phyloP scores from a whole-genome alignment of 2,797 vertebrate genomes.

The Borostomias antarcticus region DNA sequence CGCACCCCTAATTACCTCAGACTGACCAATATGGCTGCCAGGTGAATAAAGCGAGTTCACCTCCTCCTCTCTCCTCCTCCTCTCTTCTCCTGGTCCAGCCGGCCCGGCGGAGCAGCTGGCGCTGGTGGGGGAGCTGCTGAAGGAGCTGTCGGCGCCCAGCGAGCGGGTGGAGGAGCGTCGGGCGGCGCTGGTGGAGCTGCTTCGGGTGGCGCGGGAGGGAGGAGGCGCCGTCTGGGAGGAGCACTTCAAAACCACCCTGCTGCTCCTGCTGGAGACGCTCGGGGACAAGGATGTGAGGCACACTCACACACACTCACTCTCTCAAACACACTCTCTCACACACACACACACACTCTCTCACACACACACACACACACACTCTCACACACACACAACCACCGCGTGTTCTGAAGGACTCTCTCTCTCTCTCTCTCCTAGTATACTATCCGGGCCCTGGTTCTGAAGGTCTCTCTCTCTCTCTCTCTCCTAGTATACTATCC shows the following conservation, averaged over 20 bases:
- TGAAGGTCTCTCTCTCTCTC: no score
- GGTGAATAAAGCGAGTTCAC: no score
- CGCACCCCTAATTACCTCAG: no score
- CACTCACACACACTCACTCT: background rate
- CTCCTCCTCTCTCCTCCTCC: background rate
- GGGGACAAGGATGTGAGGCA: slow-evolving; percentile 89
- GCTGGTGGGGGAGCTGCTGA: slow-evolving; percentile 91
- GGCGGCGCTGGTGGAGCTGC: slow-evolving; percentile 87
- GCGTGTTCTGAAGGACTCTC: no score
- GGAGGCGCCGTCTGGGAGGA: slow-evolving; percentile 92
- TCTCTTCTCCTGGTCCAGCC: slow-evolving; percentile 18
- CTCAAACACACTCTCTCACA: background rate
- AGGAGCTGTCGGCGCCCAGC: slow-evolving; percentile 89
- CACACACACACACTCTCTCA: background rate
- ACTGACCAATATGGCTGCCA: no score
- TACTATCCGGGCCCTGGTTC: no score
- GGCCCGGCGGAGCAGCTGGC: slow-evolving; percentile 77
- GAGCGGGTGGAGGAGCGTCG: slow-evolving; percentile 90
- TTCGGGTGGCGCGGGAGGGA: slow-evolving; percentile 93
- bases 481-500: no score
- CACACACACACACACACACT: background rate
- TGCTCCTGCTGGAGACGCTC: slow-evolving; percentile 92
- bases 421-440: no score
- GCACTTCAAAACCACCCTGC: slow-evolving; percentile 95
- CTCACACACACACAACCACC: no score